phyloP scores from a whole-genome alignment of 2,888 invertebrate genomes.

The Galerucella calmariensis region DNA sequence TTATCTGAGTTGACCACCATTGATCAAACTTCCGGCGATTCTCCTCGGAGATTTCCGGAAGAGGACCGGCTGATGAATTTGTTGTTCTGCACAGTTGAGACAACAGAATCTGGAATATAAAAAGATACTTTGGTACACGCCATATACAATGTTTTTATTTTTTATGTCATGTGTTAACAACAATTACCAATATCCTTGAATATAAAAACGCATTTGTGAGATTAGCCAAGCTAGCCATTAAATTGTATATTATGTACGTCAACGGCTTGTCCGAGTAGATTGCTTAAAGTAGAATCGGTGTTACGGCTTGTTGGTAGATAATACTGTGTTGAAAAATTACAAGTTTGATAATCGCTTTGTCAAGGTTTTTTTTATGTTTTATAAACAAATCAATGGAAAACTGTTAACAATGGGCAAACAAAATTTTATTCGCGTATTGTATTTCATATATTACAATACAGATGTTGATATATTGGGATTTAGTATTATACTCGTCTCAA shows the following conservation, averaged over 20 bases:
- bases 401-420: not conserved
- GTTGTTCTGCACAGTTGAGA: slow-evolving; percentile 85
- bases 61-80: slow-evolving; percentile 73
- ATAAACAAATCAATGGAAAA: not conserved
- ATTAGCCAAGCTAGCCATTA: slow-evolving; percentile 37
- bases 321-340: slow-evolving; percentile 23
- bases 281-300: slow-evolving; percentile 37
- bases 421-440: not conserved
- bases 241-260: slow-evolving; percentile 22
- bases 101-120: slow-evolving; percentile 75
- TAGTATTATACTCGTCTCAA: too few relatives aligned
- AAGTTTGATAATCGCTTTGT: slow-evolving; percentile 23
- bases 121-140: not conserved
- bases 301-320: slow-evolving; percentile 34
- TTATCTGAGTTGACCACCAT: slow-evolving; percentile 85
- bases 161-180: slow-evolving; percentile 13
- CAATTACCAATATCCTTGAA: slow-evolving; percentile 32
- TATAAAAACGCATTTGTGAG: slow-evolving; percentile 27
- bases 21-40: slow-evolving; percentile 89
- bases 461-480: too few relatives aligned
- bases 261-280: slow-evolving; percentile 32
- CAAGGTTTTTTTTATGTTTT: slow-evolving; percentile 22
- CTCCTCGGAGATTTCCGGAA: slow-evolving; percentile 83
- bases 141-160: not conserved
- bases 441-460: not conserved